These are phyloP conservation scores for Palythoa caribaeorum DNA, from an alignment of 92 coral and sea anemone species.

Conservation along the genomic window DNA sequence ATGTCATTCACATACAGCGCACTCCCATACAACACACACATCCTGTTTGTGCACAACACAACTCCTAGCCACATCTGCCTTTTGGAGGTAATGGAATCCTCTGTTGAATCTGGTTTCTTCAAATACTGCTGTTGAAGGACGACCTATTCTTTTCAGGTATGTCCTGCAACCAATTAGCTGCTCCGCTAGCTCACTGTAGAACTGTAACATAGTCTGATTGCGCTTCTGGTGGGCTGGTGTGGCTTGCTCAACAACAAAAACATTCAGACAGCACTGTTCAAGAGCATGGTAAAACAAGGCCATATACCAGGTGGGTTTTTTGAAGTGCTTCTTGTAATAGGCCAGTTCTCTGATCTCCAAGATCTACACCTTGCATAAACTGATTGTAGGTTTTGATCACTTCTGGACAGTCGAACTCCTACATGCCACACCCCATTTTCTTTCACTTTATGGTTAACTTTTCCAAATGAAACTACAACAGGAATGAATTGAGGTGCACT, in stretches of 20 bases:
- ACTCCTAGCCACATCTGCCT: neutral
- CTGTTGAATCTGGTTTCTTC: conserved; percentile 32
- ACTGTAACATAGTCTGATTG: conserved; percentile 30
- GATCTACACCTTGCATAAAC: conserved; percentile 6
- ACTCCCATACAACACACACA: neutral
- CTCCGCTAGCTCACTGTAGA: conserved; percentile 35
- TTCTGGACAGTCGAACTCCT: neutral
- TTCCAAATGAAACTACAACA: neutral
- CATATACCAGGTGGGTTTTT: conserved; percentile 24
- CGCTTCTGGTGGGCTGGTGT: conserved; percentile 13
- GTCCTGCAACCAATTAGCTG: conserved; percentile 40
- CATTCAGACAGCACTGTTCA: conserved; percentile 4
- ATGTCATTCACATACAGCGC: conserved; percentile 47
- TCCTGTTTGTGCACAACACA: conserved; percentile 18
- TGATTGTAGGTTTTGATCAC: conserved; percentile 11
- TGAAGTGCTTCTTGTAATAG: conserved; percentile 25
- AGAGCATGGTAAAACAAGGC: conserved; percentile 16
- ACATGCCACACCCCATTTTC: conserved; percentile 17
- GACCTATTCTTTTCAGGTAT: conserved; percentile 21
- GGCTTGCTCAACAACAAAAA: conserved; percentile 16
- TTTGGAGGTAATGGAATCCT: conserved; percentile 36
- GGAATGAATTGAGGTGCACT: neutral
- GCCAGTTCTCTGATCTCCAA: neutral
- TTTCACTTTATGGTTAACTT: neutral
- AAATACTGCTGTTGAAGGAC: conserved; percentile 24